Evolutionary conservation across 2,797 vertebrate genomes (phyloP).

Genomic region (Momotus momota): DNA sequence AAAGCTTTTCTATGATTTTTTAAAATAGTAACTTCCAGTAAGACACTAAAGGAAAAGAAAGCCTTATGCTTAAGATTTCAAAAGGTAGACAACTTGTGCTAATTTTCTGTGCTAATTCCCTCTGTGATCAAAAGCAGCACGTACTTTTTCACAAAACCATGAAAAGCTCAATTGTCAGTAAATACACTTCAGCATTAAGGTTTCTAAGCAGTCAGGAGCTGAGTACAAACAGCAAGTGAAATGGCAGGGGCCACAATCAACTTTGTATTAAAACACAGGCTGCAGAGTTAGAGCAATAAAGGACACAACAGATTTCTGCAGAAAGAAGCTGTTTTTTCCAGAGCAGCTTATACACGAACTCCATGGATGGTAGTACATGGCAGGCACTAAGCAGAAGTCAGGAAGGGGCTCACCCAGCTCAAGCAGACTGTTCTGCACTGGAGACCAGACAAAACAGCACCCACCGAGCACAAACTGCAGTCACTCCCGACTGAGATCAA

Average conservation of each 20-base stretch:
- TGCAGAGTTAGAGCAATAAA: background rate
- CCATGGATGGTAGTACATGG: background rate
- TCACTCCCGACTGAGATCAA: rapidly evolving
- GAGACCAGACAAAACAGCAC: background rate
- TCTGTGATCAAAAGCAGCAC: background rate
- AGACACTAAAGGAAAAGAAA: background rate
- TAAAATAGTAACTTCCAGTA: background rate
- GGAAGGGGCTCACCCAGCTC: background rate
- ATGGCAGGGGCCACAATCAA: background rate
- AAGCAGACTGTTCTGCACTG: background rate
- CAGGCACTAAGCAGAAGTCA: background rate
- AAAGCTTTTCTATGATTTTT: background rate
- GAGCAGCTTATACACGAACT: background rate
- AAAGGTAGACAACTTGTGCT: background rate
- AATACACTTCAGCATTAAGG: background rate
- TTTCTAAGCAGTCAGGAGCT: background rate
- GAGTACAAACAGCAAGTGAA: background rate
- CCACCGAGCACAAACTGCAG: too few relatives aligned
- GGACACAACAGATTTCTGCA: background rate
- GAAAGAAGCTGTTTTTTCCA: background rate
- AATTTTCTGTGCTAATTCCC: constrained; percentile 13
- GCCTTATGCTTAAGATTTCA: background rate
- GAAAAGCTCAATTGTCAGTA: background rate
- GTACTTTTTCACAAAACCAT: background rate
- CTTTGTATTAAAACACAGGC: background rate